These are phyloP conservation scores for Anableps anableps DNA, from an alignment of 2,797 vertebrate genomes.

Conservation along the genomic window DNA sequence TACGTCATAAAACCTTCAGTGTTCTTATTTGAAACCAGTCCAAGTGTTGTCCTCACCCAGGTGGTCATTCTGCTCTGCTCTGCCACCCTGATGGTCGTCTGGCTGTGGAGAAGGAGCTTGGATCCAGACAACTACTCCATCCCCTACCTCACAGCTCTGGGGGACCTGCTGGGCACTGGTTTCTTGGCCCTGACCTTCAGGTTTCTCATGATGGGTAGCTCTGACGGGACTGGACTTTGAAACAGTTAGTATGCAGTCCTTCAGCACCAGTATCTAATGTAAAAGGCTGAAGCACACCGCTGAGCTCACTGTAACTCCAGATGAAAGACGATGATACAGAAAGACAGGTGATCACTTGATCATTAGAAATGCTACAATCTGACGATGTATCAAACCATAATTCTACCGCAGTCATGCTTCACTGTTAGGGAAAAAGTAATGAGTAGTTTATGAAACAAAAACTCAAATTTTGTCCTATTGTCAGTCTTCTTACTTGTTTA, in stretches of 20 bases:
- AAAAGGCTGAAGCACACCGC: conserved; percentile 4
- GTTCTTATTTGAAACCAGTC: not conserved
- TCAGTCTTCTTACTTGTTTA: not conserved
- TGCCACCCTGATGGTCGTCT: conserved; percentile 82
- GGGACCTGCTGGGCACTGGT: conserved; percentile 88
- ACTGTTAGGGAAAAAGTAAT: not conserved
- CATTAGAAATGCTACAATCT: not conserved
- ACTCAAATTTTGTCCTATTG: not conserved
- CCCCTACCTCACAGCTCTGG: conserved; percentile 91
- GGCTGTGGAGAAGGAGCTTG: conserved; percentile 85
- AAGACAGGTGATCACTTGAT: not conserved
- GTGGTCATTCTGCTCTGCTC: conserved; percentile 85
- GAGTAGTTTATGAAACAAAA: not conserved
- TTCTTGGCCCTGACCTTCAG: conserved; percentile 85
- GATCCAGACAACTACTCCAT: conserved; percentile 92
- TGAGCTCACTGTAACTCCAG: not conserved
- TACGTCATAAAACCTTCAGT: not conserved
- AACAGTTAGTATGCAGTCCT: not conserved
- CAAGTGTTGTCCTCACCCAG: conserved; percentile 60
- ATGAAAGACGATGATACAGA: not conserved
- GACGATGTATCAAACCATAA: not conserved
- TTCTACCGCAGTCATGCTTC: not conserved
- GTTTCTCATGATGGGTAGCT: conserved; percentile 63
- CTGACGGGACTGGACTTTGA: conserved; percentile 42
- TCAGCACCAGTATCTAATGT: not conserved